Base-by-base conservation (phyloP, 37 sponge, comb jelly and placozoan genomes). In the Lycopodina hypogea region DNA sequence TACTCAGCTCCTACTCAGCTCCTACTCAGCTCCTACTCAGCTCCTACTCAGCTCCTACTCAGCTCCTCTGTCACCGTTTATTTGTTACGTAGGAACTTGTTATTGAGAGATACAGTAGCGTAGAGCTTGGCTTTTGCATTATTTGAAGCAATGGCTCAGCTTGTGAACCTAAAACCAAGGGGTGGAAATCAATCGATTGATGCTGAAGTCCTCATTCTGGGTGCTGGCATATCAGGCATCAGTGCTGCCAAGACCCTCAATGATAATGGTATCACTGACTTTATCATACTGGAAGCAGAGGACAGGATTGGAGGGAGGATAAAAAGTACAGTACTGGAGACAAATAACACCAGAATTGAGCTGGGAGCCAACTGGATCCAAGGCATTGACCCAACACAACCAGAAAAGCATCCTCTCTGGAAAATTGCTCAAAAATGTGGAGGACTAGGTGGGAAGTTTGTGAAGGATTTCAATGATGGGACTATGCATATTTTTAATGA, bases 151-250 rank as follows among this genome's bases (percentile, higher is more conserved):
- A n/a, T n/a, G 48, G 48, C 48, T 45, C 48, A 45, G 48, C 48
- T 45, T 4, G 48, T 45, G 48, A 45, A 9, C 9, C 48, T 9
- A 45, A 45, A 45, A 45, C 48, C 48, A 45, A 12, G 8, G 48
- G 9, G 48, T 45, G 9, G 9, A 45, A 45, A 4, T 45, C 48
- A 4, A 12, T 4, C 4, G 9, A 12, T 45, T 12, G 86, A 90
- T 60, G 68, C 87, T 18, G 74, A 85, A 36, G 90, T 90, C 1
- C 78, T 90, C 24, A 85, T 90, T 45, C 40, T 90, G 29, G 90
- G 90, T 7, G 90, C 86, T 12, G 90, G 90, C 0, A 71, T 90
- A 56, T 32, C 90, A 0, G 90, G 90, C 36, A 82, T 90, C 48
- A 18, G 58, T 18, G 90, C 87, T 28, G 90, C 77, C 29, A 81